phyloP scores from a whole-genome alignment of 2,113 vertebrate genomes.

The Hippopotamus amphibius region DNA sequence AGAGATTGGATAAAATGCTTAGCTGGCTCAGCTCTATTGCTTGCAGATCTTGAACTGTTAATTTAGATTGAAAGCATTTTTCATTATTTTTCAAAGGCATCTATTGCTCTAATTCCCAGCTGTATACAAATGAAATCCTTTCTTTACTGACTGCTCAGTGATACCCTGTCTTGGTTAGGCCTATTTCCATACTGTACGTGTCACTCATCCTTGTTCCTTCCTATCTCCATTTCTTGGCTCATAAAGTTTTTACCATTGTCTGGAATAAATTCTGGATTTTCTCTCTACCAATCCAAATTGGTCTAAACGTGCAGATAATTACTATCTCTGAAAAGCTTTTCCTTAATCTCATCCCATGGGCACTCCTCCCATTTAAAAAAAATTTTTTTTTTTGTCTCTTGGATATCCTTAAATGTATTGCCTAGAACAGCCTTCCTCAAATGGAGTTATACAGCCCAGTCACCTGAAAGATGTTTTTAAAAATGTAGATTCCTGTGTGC shows the following conservation, averaged over 20 bases:
- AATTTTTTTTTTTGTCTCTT: neutral
- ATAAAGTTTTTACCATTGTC: neutral
- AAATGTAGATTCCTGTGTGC: neutral
- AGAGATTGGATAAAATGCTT: neutral
- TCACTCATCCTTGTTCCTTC: neutral
- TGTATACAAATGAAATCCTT: neutral
- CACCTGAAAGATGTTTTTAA: neutral
- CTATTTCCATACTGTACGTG: neutral
- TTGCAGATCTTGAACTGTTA: neutral
- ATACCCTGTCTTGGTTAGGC: neutral
- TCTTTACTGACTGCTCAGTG: neutral
- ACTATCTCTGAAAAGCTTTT: neutral
- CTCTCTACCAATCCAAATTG: neutral
- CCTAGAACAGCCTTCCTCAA: neutral
- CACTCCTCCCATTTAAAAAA: neutral
- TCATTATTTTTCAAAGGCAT: neutral
- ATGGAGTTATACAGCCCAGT: neutral
- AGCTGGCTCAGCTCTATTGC: neutral
- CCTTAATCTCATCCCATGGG: neutral
- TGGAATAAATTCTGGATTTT: neutral
- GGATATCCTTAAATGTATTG: neutral
- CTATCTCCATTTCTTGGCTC: neutral
- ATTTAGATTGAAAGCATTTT: slow-evolving; percentile 2
- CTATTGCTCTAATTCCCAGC: neutral
- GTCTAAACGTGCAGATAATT: neutral